Evolutionary conservation across 1,140 invertebrate genomes (phyloP), one percentile per base, ranked within the genome.

Genomic region (Trypoxylus dichotomus): DNA sequence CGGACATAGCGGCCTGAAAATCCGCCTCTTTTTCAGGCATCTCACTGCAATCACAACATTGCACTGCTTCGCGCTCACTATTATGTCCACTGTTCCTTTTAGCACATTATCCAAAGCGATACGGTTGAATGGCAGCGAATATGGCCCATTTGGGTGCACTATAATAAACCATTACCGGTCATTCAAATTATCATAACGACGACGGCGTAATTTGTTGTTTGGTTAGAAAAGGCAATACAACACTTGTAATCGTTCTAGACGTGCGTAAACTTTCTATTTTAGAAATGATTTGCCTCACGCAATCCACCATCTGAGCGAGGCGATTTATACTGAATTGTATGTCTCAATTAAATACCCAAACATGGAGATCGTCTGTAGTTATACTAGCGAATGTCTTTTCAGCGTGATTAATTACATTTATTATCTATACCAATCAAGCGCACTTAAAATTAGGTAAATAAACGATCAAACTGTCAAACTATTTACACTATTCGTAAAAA

Each of bases 1-100:
- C 84, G 74, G 84, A 85, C 84, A 85, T 85, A 63, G 84, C 84
- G 76, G 83, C 80, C 75, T 84, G 84, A 77, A 82, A 83, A 80
- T 83, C 84, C 81, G 81, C 81, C 78, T 83, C 84, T 77, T 85
- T 84, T 78, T 85, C 84, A 63, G 84, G 84, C 84, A 85, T 85
- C 27, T 75, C 79, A 79, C 78, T 37, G 42, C 74, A 68, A 72
- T 76, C 77, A 78, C 77, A 78, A 75, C 58, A 63, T 78, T 21
- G 72, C 60, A 75, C 60, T 29, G 21, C 27, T 58, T 47, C 47
- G 75, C 29, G 37, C 75, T 29, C 60, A 68, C 60, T 29, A 29
- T 5, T 68, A 15, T 42, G 32, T 19, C 42, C 27, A 24, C 21
- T 41, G 32, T 42, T 29, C n/a, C 13, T 47, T 74, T 42, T 41